Evolutionary conservation across 2,113 vertebrate species (phyloP).

Genomic region (Xyrauchen texanus): DNA sequence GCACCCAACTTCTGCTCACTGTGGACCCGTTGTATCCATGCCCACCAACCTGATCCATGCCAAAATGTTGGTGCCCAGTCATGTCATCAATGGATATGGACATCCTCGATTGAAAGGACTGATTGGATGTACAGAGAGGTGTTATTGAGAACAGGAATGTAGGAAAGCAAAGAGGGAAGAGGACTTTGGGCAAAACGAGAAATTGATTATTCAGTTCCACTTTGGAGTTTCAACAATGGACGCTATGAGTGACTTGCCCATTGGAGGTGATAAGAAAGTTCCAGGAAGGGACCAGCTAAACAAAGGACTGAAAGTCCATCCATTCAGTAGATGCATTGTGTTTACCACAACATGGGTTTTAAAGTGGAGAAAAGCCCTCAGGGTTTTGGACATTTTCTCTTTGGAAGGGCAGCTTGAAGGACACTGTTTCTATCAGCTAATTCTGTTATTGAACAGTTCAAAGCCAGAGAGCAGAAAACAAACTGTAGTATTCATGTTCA

Average conservation of each 20-base stretch:
- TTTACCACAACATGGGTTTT: not conserved
- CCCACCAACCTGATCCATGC: not conserved
- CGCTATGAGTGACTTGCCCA: not conserved
- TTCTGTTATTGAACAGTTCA: constrained; percentile 60
- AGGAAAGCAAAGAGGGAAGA: constrained; percentile 18
- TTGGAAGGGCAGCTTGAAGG: constrained; percentile 68
- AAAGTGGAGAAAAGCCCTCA: not conserved
- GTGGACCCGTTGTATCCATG: constrained; percentile 45
- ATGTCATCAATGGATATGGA: not conserved
- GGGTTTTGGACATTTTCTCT: constrained; percentile 35
- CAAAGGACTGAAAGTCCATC: not conserved
- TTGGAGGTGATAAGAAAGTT: constrained; percentile 17
- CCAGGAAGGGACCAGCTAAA: not conserved
- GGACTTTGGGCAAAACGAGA: not conserved
- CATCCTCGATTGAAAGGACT: not conserved
- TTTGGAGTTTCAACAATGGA: constrained; percentile 7
- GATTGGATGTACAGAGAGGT: not conserved
- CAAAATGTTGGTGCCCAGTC: not conserved
- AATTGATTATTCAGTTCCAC: not conserved
- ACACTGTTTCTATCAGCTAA: constrained; percentile 60
- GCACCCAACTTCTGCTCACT: constrained; percentile 36
- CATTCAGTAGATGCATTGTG: constrained; percentile 15
- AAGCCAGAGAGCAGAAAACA: constrained; percentile 56
- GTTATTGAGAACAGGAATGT: not conserved
- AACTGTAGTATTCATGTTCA: constrained; percentile 75